Percentiles rank a stretch among this genome's conserved stretches.
Conservation (phyloP, 2,113 vertebrate genomes). For the Collichthys lucidus region DNA sequence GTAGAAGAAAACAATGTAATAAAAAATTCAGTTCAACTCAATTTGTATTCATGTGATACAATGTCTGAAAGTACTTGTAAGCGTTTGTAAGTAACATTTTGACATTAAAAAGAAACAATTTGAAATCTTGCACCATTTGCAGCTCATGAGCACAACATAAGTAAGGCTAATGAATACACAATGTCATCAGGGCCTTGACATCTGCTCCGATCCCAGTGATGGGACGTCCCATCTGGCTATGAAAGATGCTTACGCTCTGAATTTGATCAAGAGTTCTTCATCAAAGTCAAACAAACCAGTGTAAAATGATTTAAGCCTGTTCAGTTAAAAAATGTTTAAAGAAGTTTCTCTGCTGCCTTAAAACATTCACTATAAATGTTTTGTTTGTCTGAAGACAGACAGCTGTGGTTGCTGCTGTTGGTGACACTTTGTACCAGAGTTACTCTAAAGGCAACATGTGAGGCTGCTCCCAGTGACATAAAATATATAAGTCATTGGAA, state of each 20-base stretch:
- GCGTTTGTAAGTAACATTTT: neutral
- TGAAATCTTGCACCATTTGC: neutral
- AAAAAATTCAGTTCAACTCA: neutral
- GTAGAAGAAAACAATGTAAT: no score
- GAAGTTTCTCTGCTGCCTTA: neutral
- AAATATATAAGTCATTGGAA: no score
- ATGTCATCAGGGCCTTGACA: constrained; percentile 16
- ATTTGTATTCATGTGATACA: neutral
- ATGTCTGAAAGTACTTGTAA: neutral
- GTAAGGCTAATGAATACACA: constrained; percentile 11
- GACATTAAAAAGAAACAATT: neutral
- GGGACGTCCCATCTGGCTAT: constrained; percentile 25
- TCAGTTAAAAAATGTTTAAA: neutral
- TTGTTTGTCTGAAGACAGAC: neutral
- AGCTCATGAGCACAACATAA: neutral
- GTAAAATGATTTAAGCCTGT: neutral
- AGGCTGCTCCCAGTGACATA: neutral
- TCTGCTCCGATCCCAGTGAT: constrained; percentile 21
- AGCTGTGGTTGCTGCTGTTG: neutral
- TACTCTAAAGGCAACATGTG: neutral
- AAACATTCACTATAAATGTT: neutral
- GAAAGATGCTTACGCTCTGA: neutral
- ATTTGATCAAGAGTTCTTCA: neutral
- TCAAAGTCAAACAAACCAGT: neutral
- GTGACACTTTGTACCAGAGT: neutral